These are phyloP conservation scores for Mythimna pallens DNA, from an alignment of 2,888 invertebrate species.

Conservation along the genomic window DNA sequence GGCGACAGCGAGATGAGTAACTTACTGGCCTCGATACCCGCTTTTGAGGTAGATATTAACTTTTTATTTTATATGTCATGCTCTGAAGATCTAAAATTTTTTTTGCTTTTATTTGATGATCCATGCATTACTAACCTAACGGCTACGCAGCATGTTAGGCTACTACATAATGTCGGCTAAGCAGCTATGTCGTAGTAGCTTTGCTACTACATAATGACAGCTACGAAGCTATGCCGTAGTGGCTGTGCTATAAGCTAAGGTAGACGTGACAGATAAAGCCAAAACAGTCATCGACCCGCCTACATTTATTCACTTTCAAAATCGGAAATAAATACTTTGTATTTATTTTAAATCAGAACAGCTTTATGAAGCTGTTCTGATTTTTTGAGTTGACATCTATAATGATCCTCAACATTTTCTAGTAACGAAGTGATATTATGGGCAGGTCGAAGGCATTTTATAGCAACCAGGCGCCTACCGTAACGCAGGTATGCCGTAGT, in stretches of 20 bases:
- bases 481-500: background rate
- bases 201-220: background rate
- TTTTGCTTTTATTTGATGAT: background rate
- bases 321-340: too few species aligned
- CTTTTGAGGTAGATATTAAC: constrained; percentile 92
- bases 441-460: too few species aligned
- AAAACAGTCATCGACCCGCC: too few species aligned
- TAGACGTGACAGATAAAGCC: too few species aligned
- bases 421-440: too few species aligned
- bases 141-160: background rate
- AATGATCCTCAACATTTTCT: too few species aligned
- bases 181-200: background rate
- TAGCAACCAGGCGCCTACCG: too few species aligned
- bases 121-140: background rate
- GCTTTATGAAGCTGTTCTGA: too few species aligned
- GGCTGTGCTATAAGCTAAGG: background rate
- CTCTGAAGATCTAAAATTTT: background rate
- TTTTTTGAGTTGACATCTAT: too few species aligned
- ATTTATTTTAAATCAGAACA: too few species aligned
- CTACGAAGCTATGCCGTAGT: background rate
- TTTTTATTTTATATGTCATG: background rate
- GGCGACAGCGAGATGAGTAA: constrained; percentile 92
- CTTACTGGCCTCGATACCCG: constrained; percentile 93
- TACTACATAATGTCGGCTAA: background rate
- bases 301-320: too few species aligned